Evolutionary conservation across 2,113 vertebrate genomes (phyloP).

Genomic region (Nothocercus nigrocapillus): DNA sequence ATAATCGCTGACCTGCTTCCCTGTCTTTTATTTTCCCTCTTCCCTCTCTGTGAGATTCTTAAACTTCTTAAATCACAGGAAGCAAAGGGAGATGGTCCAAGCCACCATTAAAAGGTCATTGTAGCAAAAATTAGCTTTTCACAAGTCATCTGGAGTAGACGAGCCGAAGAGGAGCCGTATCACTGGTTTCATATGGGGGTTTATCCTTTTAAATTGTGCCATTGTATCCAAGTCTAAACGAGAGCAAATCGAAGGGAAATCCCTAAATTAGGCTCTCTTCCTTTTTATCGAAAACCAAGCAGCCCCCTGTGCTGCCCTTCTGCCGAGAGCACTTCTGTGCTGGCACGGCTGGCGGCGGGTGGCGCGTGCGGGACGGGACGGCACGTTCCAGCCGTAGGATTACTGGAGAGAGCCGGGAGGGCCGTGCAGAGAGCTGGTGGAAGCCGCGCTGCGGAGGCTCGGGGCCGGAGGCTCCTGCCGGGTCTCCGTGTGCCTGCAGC

Average conservation of each 20-base stretch:
- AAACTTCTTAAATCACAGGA: background rate
- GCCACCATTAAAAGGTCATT: accelerated
- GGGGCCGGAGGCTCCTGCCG: too few relatives aligned
- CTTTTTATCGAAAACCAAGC: background rate
- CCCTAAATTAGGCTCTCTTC: background rate
- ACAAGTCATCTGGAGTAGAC: background rate
- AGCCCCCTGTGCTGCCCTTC: background rate
- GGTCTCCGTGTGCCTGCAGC: background rate
- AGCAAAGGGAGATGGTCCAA: background rate
- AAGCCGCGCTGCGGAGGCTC: background rate
- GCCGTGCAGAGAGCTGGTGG: background rate
- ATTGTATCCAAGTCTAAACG: background rate
- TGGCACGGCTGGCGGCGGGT: accelerated
- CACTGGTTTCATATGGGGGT: too few relatives aligned
- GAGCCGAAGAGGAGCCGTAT: accelerated
- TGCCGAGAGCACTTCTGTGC: accelerated
- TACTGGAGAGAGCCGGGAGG: too few relatives aligned
- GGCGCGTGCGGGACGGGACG: accelerated
- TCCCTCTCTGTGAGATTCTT: accelerated
- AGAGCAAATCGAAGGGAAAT: background rate
- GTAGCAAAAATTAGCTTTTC: accelerated
- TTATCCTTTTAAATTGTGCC: background rate
- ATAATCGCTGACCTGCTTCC: accelerated
- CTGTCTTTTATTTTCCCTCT: background rate
- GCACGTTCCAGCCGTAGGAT: background rate